These are phyloP conservation scores for Elanoides forficatus DNA, from an alignment of 2,113 vertebrate species.

Conservation along the genomic window DNA sequence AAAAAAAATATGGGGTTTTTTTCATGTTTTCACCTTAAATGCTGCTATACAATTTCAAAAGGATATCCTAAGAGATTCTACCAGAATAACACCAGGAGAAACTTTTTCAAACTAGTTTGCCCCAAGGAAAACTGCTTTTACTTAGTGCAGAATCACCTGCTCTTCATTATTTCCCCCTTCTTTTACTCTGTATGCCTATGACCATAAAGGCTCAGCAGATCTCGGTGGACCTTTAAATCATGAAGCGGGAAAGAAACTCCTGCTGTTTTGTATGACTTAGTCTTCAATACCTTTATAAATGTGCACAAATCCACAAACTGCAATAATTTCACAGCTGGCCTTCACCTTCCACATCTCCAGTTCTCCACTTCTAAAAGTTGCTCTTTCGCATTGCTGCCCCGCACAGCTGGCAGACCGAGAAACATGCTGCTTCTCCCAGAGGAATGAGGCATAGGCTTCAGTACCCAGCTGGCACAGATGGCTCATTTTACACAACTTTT, in stretches of 20 bases:
- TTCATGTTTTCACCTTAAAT: neutral
- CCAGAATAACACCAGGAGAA: neutral
- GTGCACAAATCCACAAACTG: neutral
- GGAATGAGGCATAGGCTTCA: neutral
- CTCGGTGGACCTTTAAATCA: constrained; percentile 18
- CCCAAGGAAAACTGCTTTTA: neutral
- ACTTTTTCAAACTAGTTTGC: neutral
- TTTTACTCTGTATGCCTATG: neutral
- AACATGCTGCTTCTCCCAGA: neutral
- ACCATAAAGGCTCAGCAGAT: neutral
- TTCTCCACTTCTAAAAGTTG: neutral
- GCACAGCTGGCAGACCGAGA: neutral
- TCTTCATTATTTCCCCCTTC: constrained; percentile 23
- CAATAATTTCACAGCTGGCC: neutral
- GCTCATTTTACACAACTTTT: neutral
- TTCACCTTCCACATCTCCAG: neutral
- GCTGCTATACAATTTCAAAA: neutral
- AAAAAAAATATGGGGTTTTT: neutral
- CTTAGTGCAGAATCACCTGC: neutral
- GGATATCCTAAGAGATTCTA: neutral
- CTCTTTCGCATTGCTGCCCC: neutral
- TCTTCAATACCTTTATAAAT: neutral
- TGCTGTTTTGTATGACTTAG: constrained; percentile 1
- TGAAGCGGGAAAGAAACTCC: neutral
- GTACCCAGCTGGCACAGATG: neutral